Conservation (phyloP, 2,888 invertebrate genomes). For the Dicycla oo region DNA sequence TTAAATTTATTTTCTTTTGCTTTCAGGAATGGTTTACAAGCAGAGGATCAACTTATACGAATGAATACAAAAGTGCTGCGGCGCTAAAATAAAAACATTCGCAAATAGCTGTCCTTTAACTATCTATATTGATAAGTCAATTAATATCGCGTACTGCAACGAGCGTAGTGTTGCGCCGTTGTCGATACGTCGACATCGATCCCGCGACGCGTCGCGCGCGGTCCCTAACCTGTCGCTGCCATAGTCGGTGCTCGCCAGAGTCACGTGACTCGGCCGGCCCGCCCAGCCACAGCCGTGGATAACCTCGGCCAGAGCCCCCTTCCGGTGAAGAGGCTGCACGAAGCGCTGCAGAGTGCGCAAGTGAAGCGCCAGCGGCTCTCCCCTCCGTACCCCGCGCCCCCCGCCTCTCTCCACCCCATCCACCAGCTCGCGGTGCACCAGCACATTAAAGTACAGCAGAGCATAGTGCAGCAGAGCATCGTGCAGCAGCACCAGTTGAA, state of each 20-base stretch:
- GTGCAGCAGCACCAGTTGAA: constrained; percentile 88
- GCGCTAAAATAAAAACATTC: constrained; percentile 79
- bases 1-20: constrained; percentile 70
- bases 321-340: constrained; percentile 91
- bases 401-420: constrained; percentile 84
- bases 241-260: constrained; percentile 89
- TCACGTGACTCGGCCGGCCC: constrained; percentile 89
- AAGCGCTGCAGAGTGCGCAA: constrained; percentile 91
- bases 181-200: constrained; percentile 79
- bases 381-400: constrained; percentile 90
- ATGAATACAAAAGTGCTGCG: constrained; percentile 82
- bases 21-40: constrained; percentile 86
- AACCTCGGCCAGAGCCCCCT: constrained; percentile 90
- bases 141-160: constrained; percentile 73
- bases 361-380: constrained; percentile 92
- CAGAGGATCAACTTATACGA: constrained; percentile 80
- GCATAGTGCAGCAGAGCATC: constrained; percentile 88
- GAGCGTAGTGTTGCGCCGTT: constrained; percentile 78
- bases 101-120: constrained; percentile 69
- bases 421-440: constrained; percentile 88
- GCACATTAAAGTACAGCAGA: constrained; percentile 88
- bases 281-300: constrained; percentile 90
- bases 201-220: constrained; percentile 85
- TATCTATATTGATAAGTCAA: constrained; percentile 75
- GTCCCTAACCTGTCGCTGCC: constrained; percentile 84